Evolutionary conservation across 2,113 vertebrate genomes (phyloP).

Genomic region (Donacobius atricapilla): DNA sequence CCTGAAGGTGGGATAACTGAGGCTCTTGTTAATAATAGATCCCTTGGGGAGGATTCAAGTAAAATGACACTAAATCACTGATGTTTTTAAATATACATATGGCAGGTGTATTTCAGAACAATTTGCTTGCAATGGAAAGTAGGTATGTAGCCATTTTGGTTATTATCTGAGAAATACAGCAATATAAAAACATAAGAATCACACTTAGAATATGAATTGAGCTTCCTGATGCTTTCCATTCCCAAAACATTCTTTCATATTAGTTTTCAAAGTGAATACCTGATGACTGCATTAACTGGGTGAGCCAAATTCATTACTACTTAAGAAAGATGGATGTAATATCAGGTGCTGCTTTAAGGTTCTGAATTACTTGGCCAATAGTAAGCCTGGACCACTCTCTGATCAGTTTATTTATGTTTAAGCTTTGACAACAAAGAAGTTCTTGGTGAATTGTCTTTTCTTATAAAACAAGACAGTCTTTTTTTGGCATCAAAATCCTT

Average conservation of each 20-base stretch:
- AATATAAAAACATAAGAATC: not conserved
- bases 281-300: not conserved
- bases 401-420: not conserved
- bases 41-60: not conserved
- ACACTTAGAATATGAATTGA: not conserved
- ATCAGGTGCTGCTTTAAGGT: not conserved
- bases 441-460: not conserved
- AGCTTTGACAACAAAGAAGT: not conserved
- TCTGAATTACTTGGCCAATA: not conserved
- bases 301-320: not conserved
- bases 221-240: not conserved
- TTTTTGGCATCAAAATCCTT: not conserved
- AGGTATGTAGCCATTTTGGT: not conserved
- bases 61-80: not conserved
- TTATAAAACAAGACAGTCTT: not conserved
- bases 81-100: not conserved
- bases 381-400: not conserved
- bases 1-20: not conserved
- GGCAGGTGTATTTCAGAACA: not conserved
- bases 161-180: not conserved
- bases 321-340: not conserved
- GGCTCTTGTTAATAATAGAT: not conserved
- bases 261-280: not conserved
- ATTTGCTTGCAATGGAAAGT: not conserved
- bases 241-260: not conserved